A percentile compares a stretch with the other conserved stretches of the same genome.
Evolutionary conservation across 1,140 invertebrate species (phyloP).

Genomic region (Coptotermes formosanus): DNA sequence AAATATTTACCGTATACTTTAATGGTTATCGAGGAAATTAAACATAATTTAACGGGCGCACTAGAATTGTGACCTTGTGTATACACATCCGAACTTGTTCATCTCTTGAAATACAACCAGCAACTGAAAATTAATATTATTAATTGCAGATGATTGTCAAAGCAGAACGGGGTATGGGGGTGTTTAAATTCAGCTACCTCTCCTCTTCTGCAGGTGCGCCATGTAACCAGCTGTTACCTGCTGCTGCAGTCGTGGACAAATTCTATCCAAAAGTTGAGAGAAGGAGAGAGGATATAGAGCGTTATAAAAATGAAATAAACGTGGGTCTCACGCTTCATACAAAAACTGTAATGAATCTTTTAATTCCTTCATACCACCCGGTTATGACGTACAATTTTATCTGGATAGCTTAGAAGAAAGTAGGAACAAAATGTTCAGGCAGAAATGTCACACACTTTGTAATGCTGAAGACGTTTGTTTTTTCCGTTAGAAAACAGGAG

Average conservation of each 20-base stretch:
- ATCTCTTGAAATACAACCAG: neutral
- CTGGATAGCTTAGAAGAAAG: no score
- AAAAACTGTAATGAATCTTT: neutral
- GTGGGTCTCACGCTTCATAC: neutral
- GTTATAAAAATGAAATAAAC: conserved; percentile 8
- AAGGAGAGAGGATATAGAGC: neutral
- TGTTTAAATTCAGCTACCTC: no score
- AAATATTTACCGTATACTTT: no score
- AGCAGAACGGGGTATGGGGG: neutral
- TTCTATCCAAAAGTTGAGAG: neutral
- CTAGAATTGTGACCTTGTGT: no score
- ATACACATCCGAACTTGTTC: neutral
- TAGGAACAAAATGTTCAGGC: no score
- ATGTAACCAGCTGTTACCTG: neutral
- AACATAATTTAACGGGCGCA: no score
- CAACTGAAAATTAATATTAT: neutral
- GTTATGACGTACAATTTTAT: no score
- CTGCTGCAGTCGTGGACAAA: neutral
- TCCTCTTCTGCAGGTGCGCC: neutral
- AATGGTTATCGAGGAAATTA: no score
- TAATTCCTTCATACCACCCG: no score
- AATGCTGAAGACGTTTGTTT: no score
- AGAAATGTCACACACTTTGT: no score
- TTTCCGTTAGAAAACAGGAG: no score
- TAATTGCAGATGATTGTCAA: neutral